phyloP scores from a whole-genome alignment of 1,140 invertebrate genomes.

The Bombus affinis region DNA sequence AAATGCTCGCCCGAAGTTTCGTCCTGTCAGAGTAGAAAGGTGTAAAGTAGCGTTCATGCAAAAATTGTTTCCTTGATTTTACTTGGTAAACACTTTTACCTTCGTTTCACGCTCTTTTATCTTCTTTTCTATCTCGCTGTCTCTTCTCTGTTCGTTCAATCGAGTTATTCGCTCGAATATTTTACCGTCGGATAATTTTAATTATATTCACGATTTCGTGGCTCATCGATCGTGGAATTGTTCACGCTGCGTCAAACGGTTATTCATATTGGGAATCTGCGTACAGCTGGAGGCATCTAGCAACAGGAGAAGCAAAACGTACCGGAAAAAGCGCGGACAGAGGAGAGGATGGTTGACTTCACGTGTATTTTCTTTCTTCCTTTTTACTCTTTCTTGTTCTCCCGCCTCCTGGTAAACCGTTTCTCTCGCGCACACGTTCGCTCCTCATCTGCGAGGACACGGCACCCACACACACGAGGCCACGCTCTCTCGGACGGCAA shows the following conservation, averaged over 20 bases:
- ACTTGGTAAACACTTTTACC: not conserved
- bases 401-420: constrained; percentile 50
- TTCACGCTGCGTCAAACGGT: not conserved
- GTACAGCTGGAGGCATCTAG: constrained; percentile 61
- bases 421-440: constrained; percentile 20
- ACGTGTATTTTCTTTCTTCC: constrained; percentile 69
- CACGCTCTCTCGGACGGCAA: constrained; percentile 69
- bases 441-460: constrained; percentile 22
- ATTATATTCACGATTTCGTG: not conserved
- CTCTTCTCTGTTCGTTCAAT: not conserved
- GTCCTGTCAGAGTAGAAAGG: not conserved
- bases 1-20: not conserved
- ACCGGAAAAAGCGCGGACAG: constrained; percentile 62
- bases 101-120: not conserved
- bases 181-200: not conserved
- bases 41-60: not conserved
- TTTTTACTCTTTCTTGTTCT: constrained; percentile 49
- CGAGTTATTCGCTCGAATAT: not conserved
- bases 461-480: constrained; percentile 28
- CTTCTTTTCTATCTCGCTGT: not conserved
- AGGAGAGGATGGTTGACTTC: constrained; percentile 59
- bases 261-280: constrained; percentile 45
- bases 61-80: not conserved
- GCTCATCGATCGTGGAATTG: not conserved
- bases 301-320: constrained; percentile 58